A percentile compares a stretch with the other conserved stretches of the same genome.
These are phyloP conservation scores for Macheiramphus alcinus DNA, from an alignment of 2,113 vertebrate species.

Conservation along the genomic window DNA sequence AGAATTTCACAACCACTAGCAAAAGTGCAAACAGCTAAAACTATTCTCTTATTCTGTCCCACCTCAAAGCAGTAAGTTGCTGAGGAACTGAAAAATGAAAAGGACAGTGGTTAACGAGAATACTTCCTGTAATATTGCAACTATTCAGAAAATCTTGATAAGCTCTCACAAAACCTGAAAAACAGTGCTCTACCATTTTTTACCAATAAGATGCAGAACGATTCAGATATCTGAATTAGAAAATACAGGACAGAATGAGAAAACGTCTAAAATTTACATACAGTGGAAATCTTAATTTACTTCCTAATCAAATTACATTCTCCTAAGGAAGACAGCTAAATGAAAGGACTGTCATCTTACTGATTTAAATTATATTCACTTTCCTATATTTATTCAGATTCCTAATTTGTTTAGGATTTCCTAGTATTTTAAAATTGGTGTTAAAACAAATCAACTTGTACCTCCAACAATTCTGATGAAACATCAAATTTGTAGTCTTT, in stretches of 20 bases:
- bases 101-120: not conserved
- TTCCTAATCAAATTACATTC: not conserved
- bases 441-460: slow-evolving; percentile 69
- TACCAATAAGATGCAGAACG: not conserved
- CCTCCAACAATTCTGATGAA: slow-evolving; percentile 96
- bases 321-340: not conserved
- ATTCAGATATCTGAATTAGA: not conserved
- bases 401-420: not conserved
- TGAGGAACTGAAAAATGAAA: not conserved
- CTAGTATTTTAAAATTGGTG: not conserved
- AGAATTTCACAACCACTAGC: not conserved
- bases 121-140: not conserved
- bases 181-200: not conserved
- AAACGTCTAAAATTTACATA: not conserved
- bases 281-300: not conserved
- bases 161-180: not conserved
- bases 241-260: not conserved
- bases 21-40: not conserved
- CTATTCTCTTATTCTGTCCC: not conserved
- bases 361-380: not conserved
- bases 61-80: not conserved
- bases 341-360: not conserved
- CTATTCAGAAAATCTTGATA: not conserved
- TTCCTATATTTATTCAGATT: not conserved
- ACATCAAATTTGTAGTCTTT: slow-evolving; percentile 96